These are phyloP conservation scores for Spialia ferax DNA, from an alignment of 2,888 invertebrate species.

Conservation along the genomic window DNA sequence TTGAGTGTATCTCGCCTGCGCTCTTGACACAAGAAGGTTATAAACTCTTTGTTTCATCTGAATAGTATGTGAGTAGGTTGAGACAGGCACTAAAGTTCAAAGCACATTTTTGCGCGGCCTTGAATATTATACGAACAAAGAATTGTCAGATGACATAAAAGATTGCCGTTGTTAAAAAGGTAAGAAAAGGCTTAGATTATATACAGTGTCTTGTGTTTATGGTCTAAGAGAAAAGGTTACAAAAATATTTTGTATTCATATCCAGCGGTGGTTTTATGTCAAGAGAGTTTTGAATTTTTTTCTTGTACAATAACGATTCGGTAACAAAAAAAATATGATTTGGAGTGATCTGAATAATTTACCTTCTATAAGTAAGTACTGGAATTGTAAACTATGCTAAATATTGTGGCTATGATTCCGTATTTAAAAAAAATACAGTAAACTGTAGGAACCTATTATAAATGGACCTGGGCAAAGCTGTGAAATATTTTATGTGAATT, in stretches of 20 bases:
- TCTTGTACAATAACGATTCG: background rate
- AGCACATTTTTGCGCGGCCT: slow-evolving; percentile 37
- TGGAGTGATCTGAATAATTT: slow-evolving; percentile 1
- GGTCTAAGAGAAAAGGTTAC: too few species aligned
- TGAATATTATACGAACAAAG: slow-evolving; percentile 37
- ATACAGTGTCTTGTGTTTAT: too few species aligned
- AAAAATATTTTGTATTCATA: slow-evolving; percentile 17
- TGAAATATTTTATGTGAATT: too few species aligned
- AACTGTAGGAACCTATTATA: too few species aligned
- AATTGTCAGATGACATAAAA: slow-evolving; percentile 38
- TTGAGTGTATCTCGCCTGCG: slow-evolving; percentile 36
- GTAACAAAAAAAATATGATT: background rate
- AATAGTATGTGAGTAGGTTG: slow-evolving; percentile 40
- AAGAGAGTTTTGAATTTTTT: background rate
- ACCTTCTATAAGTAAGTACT: background rate
- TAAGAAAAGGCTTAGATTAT: too few species aligned
- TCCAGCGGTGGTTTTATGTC: background rate
- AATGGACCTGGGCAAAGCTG: too few species aligned
- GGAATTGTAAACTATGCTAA: background rate
- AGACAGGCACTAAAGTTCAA: slow-evolving; percentile 39
- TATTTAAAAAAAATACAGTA: too few species aligned
- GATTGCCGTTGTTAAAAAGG: slow-evolving; percentile 34
- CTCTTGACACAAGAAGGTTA: slow-evolving; percentile 40
- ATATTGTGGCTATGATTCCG: too few species aligned
- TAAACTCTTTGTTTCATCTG: slow-evolving; percentile 39